These are phyloP conservation scores for Oreochromis spilurus DNA, from an alignment of 2,113 vertebrate species.

Conservation along the genomic window DNA sequence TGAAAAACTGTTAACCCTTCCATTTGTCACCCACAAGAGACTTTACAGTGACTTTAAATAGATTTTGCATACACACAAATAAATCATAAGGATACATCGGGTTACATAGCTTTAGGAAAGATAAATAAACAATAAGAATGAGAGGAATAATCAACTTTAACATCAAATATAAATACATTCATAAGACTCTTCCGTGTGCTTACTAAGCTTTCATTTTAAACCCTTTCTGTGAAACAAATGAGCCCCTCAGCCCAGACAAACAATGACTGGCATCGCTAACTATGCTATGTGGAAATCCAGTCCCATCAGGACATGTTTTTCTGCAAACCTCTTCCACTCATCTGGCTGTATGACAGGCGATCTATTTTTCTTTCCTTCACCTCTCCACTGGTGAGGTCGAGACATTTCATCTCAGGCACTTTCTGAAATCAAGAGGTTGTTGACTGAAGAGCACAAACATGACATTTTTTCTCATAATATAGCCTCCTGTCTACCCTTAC, in stretches of 20 bases:
- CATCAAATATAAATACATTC: constrained; percentile 58
- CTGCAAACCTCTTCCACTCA: not conserved
- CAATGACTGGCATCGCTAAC: not conserved
- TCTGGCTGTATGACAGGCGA: not conserved
- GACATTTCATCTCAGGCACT: constrained; percentile 68
- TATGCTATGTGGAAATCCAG: not conserved
- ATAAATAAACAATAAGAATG: constrained; percentile 29
- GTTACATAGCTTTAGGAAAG: constrained; percentile 22
- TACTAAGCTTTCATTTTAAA: not conserved
- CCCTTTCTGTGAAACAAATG: not conserved
- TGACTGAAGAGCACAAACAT: not conserved
- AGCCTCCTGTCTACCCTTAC: not conserved
- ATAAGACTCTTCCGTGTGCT: constrained; percentile 41
- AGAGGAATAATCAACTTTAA: constrained; percentile 15
- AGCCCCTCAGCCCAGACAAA: not conserved
- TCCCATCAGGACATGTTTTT: not conserved
- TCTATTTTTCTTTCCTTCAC: not conserved
- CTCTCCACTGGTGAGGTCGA: constrained; percentile 19
- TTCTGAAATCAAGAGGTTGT: constrained; percentile 58
- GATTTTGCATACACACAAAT: constrained; percentile 31
- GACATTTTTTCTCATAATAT: not conserved
- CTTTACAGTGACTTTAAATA: constrained; percentile 24
- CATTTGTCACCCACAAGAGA: constrained; percentile 19
- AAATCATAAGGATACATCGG: constrained; percentile 8
- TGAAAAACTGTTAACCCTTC: constrained; percentile 34